These are phyloP conservation scores for Megalurothrips usitatus DNA, from an alignment of 2,888 invertebrate genomes.

Conservation along the genomic window DNA sequence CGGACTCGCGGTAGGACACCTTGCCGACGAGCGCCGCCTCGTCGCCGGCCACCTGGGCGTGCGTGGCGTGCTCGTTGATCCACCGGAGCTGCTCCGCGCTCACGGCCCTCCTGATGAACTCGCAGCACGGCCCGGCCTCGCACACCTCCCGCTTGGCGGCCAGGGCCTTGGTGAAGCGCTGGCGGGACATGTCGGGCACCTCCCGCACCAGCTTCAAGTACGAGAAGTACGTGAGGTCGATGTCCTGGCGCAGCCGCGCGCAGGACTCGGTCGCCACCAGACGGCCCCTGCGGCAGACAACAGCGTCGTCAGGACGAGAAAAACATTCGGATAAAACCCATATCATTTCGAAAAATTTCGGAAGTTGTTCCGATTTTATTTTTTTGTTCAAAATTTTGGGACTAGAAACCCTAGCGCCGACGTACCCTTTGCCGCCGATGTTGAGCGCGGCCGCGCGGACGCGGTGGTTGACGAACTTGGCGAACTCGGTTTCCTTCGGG, in stretches of 20 bases:
- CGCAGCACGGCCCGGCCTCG: background rate
- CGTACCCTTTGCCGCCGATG: background rate
- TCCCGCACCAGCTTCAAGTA: background rate
- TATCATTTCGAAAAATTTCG: background rate
- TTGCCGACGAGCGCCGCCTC: background rate
- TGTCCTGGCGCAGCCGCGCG: conserved; percentile 1
- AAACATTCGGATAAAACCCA: background rate
- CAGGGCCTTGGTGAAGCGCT: conserved; percentile 1
- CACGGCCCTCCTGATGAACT: background rate
- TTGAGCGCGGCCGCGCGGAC: background rate
- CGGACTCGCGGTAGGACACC: background rate
- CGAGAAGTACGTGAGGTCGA: background rate
- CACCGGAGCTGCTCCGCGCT: background rate
- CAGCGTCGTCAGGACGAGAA: background rate
- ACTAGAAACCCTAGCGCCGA: too few species aligned
- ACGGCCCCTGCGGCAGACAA: background rate
- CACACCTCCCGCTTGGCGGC: background rate
- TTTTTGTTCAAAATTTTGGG: too few species aligned
- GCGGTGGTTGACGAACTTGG: background rate
- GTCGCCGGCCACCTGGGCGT: background rate
- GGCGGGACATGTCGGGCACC: background rate
- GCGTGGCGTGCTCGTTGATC: background rate
- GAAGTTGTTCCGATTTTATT: too few species aligned
- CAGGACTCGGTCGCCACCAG: background rate
- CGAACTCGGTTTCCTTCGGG: background rate